Conservation (phyloP, 2,113 vertebrate genomes). For the Oryzias woworae region DNA sequence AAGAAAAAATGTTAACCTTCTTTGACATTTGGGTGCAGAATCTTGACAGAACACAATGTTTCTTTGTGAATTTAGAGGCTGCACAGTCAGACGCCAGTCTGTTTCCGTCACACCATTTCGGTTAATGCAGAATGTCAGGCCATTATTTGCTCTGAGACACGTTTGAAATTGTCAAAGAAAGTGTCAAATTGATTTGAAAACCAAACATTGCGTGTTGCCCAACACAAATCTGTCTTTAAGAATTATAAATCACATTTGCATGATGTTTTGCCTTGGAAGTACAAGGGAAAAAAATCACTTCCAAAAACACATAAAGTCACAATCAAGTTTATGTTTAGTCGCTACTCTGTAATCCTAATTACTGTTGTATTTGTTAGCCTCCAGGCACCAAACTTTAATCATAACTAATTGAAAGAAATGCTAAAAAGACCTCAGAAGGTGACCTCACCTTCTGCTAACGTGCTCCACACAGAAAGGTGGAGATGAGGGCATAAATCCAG, state of each 20-base stretch:
- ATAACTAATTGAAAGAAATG: neutral
- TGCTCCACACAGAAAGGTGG: conserved; percentile 57
- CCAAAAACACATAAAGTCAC: conserved; percentile 7
- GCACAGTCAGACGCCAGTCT: conserved; percentile 41
- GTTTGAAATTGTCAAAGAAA: conserved; percentile 58
- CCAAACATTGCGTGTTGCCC: conserved; percentile 52
- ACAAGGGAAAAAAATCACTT: conserved; percentile 18
- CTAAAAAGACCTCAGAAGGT: conserved; percentile 30
- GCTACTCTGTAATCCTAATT: conserved; percentile 4
- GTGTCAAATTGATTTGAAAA: conserved; percentile 77
- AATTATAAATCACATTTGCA: conserved; percentile 53
- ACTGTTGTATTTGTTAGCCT: neutral
- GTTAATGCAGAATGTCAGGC: conserved; percentile 58
- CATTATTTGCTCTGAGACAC: conserved; percentile 65
- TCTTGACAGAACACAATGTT: conserved; percentile 36
- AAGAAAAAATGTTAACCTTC: conserved; percentile 37
- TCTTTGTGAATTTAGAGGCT: conserved; percentile 43
- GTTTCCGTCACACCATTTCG: conserved; percentile 22
- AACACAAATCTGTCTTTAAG: conserved; percentile 23
- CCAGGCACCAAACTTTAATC: conserved; percentile 11
- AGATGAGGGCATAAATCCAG: conserved; percentile 70
- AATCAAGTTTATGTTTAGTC: neutral
- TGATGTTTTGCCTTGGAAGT: conserved; percentile 49
- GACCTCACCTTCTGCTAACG: conserved; percentile 31
- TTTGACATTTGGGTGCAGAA: conserved; percentile 39